Evolutionary conservation across 2,797 vertebrate genomes (phyloP), one percentile per base, ranked within the genome.

Genomic region (Ispidina picta): DNA sequence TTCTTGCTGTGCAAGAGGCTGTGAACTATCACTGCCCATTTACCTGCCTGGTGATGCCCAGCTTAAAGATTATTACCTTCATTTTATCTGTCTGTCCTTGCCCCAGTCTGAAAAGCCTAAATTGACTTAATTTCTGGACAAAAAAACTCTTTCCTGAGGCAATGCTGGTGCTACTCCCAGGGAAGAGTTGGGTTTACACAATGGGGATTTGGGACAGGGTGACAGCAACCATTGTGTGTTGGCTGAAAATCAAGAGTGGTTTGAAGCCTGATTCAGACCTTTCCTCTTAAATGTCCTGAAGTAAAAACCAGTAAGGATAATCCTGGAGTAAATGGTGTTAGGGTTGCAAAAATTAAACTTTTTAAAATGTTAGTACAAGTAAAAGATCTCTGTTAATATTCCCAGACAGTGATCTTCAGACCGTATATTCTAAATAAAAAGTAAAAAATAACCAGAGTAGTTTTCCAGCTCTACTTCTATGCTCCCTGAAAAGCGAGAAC

Each of bases 121-220:
- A 6, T 0, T n/a, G 4, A 5, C 19, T 26, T 29, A 56, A 39
- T 43, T 58, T 73, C 79, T 84, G 60, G 35, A n/a, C 8, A 12
- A 52, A 62, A 59, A 25, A 14, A 2, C 23, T 20, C 54, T 19
- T 70, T 55, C 31, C 35, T 31, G 31, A 59, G 60, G 44, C 23
- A 26, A 25, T 0, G 4, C 1, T 7, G 28, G 54, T 75, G 46
- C 77, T 79, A 43, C 25, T 87, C 25, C 51, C 39, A 72, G 60
- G 8, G 8, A 0, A 2, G 21, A 3, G 5, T 10, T 64, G 59
- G 28, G 16, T 74, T 83, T 74, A n/a, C 0, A 0, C 0, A 1
- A 37, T 29, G 5, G 0, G 6, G 46, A 6, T 63, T 44, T 58
- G 49, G 20, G 68, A 73, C 48, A 21, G 54, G 73, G 44, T 22